These are phyloP conservation scores for Halesus radiatus DNA, from an alignment of 1,140 invertebrate genomes.

Conservation along the genomic window DNA sequence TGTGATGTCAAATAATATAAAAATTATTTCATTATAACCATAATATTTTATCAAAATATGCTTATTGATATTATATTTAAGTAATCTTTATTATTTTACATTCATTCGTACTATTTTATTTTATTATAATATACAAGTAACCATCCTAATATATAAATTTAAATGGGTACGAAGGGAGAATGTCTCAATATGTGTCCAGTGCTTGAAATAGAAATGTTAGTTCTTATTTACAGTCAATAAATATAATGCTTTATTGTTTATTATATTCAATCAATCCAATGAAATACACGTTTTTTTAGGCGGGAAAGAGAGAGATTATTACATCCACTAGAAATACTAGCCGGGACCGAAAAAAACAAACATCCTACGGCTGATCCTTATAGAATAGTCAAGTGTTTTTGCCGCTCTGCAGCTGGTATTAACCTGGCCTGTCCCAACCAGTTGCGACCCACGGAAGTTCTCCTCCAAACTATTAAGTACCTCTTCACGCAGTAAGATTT, in stretches of 20 bases:
- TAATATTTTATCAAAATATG: too few relatives aligned
- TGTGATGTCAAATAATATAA: too few relatives aligned
- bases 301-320: conserved; percentile 51
- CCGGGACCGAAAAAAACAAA: conserved; percentile 50
- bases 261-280: background rate
- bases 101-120: background rate
- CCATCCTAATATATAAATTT: background rate
- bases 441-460: conserved; percentile 44
- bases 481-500: conserved; percentile 24
- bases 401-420: conserved; percentile 50
- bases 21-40: too few relatives aligned
- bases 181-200: conserved; percentile 48
- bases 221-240: background rate
- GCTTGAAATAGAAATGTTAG: conserved; percentile 44
- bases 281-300: conserved; percentile 33
- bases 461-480: conserved; percentile 42
- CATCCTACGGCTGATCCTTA: conserved; percentile 42
- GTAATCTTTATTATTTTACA: background rate
- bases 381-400: conserved; percentile 49
- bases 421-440: conserved; percentile 40
- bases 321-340: conserved; percentile 52
- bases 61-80: too few relatives aligned
- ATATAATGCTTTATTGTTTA: background rate
- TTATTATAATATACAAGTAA: too few relatives aligned
- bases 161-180: conserved; percentile 39